phyloP scores from a whole-genome alignment of 2,888 invertebrate species.

The Chymomyza amoena region DNA sequence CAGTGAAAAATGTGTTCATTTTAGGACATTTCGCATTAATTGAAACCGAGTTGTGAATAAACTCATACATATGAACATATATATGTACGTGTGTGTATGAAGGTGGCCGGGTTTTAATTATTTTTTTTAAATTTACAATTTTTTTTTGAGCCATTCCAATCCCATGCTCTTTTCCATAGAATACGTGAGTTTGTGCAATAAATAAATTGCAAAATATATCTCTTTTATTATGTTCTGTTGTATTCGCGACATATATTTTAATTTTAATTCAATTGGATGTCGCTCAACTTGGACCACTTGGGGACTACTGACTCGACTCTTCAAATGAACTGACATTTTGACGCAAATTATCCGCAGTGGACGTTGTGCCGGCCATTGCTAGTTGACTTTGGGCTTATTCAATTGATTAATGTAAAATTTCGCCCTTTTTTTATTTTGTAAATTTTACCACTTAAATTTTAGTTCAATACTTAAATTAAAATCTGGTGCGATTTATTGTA shows the following conservation, averaged over 20 bases:
- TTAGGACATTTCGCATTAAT: conserved; percentile 71
- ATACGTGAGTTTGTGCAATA: conserved; percentile 16
- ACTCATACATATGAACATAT: not conserved
- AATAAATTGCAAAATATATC: conserved; percentile 64
- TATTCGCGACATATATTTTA: conserved; percentile 55
- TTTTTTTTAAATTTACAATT: conserved; percentile 71
- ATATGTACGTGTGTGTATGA: not conserved
- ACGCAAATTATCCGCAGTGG: conserved; percentile 64
- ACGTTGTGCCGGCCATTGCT: conserved; percentile 26
- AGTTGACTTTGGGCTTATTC: conserved; percentile 44
- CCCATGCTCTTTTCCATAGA: not conserved
- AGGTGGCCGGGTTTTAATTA: conserved; percentile 66
- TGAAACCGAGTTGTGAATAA: conserved; percentile 39
- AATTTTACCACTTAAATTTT: conserved; percentile 34
- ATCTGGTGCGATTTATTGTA: too few species aligned
- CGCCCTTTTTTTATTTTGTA: conserved; percentile 10
- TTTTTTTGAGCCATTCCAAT: conserved; percentile 27
- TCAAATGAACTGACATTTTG: conserved; percentile 67
- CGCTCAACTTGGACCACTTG: conserved; percentile 44
- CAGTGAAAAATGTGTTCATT: conserved; percentile 62
- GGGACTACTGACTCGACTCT: conserved; percentile 44
- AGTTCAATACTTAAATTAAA: too few species aligned
- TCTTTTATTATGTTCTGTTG: conserved; percentile 7
- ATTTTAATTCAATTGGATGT: conserved; percentile 72
- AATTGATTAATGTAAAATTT: conserved; percentile 43